Conservation (phyloP, 2,113 vertebrate species). For the Paradoxurus hermaphroditus region DNA sequence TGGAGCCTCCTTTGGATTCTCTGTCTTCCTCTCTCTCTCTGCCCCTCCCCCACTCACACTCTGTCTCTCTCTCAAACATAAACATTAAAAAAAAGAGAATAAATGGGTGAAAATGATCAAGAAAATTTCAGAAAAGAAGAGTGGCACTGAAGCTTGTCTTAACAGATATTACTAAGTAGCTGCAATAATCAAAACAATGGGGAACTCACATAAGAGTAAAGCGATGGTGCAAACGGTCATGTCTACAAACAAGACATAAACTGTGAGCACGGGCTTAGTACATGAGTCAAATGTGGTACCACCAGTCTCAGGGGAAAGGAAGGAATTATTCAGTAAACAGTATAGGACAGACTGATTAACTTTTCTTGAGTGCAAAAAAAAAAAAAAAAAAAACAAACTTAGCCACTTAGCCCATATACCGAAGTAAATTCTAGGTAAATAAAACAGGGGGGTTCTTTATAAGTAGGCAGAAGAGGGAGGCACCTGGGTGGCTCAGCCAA, state of each 20-base stretch:
- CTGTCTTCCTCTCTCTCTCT: no score
- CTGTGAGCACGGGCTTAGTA: neutral
- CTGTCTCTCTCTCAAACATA: no score
- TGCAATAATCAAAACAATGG: neutral
- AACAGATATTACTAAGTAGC: neutral
- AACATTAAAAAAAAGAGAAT: no score
- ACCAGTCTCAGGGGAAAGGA: neutral
- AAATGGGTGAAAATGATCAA: neutral
- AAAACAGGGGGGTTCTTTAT: neutral
- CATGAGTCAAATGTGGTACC: neutral
- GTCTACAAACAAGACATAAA: neutral
- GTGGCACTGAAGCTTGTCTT: neutral
- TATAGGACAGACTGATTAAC: neutral
- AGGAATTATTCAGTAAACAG: neutral
- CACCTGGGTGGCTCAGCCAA: no score
- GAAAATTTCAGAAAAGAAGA: neutral
- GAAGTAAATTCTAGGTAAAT: neutral
- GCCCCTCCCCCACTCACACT: no score
- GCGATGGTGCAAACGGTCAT: neutral
- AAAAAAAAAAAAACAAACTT: neutral
- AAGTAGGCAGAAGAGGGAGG: neutral
- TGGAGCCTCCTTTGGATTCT: no score
- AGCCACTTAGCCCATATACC: neutral
- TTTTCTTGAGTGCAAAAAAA: neutral
- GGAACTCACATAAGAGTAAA: neutral